phyloP scores from a whole-genome alignment of 2,888 invertebrate species.

The Cyclophora punctaria region DNA sequence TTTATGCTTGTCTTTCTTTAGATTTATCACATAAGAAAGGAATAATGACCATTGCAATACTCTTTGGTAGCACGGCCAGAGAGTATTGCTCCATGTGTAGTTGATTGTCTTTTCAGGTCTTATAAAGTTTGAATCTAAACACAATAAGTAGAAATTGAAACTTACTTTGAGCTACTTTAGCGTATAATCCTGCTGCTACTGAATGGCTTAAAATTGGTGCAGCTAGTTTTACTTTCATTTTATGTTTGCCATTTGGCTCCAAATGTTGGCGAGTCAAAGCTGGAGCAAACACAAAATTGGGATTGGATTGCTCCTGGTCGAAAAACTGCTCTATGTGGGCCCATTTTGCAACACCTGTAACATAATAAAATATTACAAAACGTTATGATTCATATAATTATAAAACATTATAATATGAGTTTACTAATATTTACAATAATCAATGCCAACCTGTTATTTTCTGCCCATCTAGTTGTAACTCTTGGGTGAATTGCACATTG shows the following conservation, averaged over 20 bases:
- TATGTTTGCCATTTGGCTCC: slow-evolving; percentile 14
- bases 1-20: no score
- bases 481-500: slow-evolving; percentile 6
- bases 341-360: slow-evolving; percentile 17
- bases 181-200: slow-evolving; percentile 3
- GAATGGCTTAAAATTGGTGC: slow-evolving; percentile 7
- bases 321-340: slow-evolving; percentile 3
- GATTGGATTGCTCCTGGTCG: slow-evolving; percentile 14
- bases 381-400: background rate
- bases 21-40: no score
- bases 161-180: slow-evolving; percentile 1
- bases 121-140: no score
- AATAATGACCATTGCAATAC: no score
- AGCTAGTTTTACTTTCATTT: slow-evolving; percentile 4
- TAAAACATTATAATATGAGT: background rate
- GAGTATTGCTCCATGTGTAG: no score
- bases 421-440: background rate
- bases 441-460: background rate
- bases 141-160: background rate
- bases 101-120: no score
- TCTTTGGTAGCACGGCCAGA: no score
- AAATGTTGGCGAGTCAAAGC: slow-evolving; percentile 16
- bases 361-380: background rate
- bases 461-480: background rate
- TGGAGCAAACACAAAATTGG: slow-evolving; percentile 23